Conservation (phyloP, 2,888 invertebrate species). For the Callyntrura sp. region DNA sequence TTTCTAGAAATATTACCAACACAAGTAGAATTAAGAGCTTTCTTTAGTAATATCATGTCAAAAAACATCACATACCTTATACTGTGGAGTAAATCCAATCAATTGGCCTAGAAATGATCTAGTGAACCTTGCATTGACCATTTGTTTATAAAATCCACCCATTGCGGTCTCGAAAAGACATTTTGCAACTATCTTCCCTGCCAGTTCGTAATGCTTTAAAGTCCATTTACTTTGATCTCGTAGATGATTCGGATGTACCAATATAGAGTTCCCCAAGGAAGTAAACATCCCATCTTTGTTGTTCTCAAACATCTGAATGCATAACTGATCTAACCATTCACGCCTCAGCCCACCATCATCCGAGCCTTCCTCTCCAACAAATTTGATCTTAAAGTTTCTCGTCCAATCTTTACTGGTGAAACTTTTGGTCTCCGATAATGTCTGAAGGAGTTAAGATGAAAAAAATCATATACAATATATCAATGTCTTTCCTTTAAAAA, state of each 20-base stretch:
- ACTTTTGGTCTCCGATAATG: slow-evolving; percentile 85
- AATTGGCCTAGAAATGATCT: slow-evolving; percentile 86
- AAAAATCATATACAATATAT: too few relatives aligned
- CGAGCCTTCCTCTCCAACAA: slow-evolving; percentile 86
- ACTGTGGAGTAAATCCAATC: slow-evolving; percentile 87
- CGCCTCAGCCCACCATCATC: slow-evolving; percentile 97
- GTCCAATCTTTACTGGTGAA: slow-evolving; percentile 86
- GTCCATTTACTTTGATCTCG: slow-evolving; percentile 84
- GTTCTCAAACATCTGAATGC: slow-evolving; percentile 85
- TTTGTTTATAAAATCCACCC: slow-evolving; percentile 88
- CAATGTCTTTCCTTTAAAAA: too few relatives aligned
- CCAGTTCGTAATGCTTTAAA: slow-evolving; percentile 86
- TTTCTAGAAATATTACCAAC: too few relatives aligned
- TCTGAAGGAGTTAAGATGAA: too few relatives aligned
- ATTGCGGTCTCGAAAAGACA: slow-evolving; percentile 86
- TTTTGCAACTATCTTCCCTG: slow-evolving; percentile 86
- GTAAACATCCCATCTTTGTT: slow-evolving; percentile 80
- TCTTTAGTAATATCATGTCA: too few relatives aligned
- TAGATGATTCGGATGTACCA: slow-evolving; percentile 86
- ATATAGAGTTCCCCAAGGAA: slow-evolving; percentile 85
- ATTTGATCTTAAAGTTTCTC: slow-evolving; percentile 86
- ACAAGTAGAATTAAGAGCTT: too few relatives aligned
- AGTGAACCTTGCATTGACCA: slow-evolving; percentile 91
- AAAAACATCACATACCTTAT: slow-evolving; percentile 86
- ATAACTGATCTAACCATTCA: slow-evolving; percentile 86